These are phyloP conservation scores for Andrena flavipes DNA, from an alignment of 2,888 invertebrate species.

Conservation along the genomic window DNA sequence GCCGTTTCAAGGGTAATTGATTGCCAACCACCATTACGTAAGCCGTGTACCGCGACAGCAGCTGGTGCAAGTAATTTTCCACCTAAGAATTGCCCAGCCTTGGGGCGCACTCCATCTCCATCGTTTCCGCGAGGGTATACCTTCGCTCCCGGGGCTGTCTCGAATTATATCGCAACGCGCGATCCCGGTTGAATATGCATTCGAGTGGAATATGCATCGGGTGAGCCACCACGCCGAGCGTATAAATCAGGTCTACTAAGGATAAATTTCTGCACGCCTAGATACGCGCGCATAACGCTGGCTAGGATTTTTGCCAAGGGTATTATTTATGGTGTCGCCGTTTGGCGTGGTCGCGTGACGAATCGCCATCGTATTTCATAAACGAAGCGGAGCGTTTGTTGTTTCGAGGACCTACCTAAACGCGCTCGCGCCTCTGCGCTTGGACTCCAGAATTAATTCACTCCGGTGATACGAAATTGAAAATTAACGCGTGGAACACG, in stretches of 20 bases:
- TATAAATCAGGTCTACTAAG: slow-evolving; percentile 45
- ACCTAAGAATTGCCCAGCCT: slow-evolving; percentile 8
- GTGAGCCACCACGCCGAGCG: neutral
- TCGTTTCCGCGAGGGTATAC: neutral
- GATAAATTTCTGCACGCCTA: neutral
- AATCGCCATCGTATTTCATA: neutral
- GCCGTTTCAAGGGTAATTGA: slow-evolving; percentile 39
- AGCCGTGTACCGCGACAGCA: neutral
- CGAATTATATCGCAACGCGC: neutral
- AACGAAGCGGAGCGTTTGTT: neutral
- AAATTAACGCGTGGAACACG: neutral
- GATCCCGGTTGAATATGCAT: slow-evolving; percentile 50
- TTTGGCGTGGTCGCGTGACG: neutral
- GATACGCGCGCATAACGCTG: slow-evolving; percentile 11
- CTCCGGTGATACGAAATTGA: slow-evolving; percentile 8
- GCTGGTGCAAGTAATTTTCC: slow-evolving; percentile 19
- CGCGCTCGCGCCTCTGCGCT: neutral
- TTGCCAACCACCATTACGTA: slow-evolving; percentile 24
- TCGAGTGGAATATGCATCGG: slow-evolving; percentile 49
- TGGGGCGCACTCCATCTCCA: neutral
- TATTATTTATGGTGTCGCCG: slow-evolving; percentile 19
- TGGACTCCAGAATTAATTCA: neutral
- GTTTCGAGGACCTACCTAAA: neutral
- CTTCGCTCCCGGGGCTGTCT: neutral
- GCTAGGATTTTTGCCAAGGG: slow-evolving; percentile 35